Percentiles rank a stretch among this genome's conserved stretches.
Conservation (phyloP, 2,888 invertebrate genomes). For the Mystacides longicornis region DNA sequence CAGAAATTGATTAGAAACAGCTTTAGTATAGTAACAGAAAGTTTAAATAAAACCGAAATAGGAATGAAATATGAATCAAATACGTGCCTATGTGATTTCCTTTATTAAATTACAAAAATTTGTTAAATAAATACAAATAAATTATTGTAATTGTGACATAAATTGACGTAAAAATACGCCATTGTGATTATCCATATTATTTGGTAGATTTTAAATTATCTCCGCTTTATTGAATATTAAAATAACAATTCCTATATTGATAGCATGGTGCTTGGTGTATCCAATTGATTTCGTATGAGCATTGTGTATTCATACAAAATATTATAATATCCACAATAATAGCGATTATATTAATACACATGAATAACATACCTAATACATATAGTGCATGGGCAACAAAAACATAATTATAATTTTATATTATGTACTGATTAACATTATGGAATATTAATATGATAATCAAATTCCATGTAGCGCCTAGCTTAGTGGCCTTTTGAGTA, state of each 20-base stretch:
- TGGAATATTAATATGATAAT: too few species aligned
- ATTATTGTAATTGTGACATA: not conserved
- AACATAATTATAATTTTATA: too few species aligned
- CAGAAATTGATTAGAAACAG: not conserved
- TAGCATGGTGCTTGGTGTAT: not conserved
- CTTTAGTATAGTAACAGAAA: not conserved
- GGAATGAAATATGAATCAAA: not conserved
- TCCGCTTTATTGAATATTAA: constrained; percentile 1
- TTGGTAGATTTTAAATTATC: not conserved
- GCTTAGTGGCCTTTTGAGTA: too few species aligned
- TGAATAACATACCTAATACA: too few species aligned
- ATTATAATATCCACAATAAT: not conserved
- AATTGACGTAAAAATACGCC: not conserved
- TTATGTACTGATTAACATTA: too few species aligned
- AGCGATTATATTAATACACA: not conserved
- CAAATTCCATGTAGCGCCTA: too few species aligned
- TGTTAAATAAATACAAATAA: not conserved
- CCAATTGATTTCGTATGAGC: not conserved
- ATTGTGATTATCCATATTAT: too few species aligned
- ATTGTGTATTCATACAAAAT: not conserved
- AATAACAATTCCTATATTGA: not conserved
- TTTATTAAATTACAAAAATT: too few species aligned
- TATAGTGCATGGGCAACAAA: too few species aligned
- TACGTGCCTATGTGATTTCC: too few species aligned
- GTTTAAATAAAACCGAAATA: not conserved